Evolutionary conservation across 1,140 invertebrate genomes (phyloP).

Genomic region (Philaenus spumarius): DNA sequence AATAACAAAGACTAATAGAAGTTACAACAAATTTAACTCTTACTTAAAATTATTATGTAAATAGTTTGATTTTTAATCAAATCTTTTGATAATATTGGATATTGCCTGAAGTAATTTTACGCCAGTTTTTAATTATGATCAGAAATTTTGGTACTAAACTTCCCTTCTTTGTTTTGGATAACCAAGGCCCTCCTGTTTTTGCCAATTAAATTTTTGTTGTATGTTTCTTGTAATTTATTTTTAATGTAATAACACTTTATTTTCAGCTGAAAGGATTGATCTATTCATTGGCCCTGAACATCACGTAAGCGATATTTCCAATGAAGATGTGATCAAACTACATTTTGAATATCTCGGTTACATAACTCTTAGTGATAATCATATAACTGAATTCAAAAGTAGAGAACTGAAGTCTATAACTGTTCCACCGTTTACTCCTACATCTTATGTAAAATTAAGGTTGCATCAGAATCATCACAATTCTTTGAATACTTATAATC

Average conservation of each 20-base stretch:
- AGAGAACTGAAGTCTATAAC: conserved; percentile 80
- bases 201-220: not conserved
- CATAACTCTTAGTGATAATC: conserved; percentile 74
- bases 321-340: conserved; percentile 31
- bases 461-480: conserved; percentile 75
- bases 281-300: conserved; percentile 46
- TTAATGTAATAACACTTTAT: too few species aligned
- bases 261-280: conserved; percentile 43
- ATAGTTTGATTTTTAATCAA: too few species aligned
- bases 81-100: too few species aligned
- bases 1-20: too few species aligned
- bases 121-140: too few species aligned
- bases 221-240: too few species aligned
- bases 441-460: conserved; percentile 75
- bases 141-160: too few species aligned
- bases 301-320: conserved; percentile 35
- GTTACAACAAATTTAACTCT: too few species aligned
- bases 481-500: conserved; percentile 66
- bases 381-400: conserved; percentile 71
- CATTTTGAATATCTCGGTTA: conserved; percentile 69
- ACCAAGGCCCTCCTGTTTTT: not conserved
- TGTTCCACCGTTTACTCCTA: conserved; percentile 50
- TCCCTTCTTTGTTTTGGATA: not conserved
- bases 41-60: too few species aligned
- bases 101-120: too few species aligned